Evolutionary conservation across 2,797 vertebrate species (phyloP).

Genomic region (Naso thynnoides): DNA sequence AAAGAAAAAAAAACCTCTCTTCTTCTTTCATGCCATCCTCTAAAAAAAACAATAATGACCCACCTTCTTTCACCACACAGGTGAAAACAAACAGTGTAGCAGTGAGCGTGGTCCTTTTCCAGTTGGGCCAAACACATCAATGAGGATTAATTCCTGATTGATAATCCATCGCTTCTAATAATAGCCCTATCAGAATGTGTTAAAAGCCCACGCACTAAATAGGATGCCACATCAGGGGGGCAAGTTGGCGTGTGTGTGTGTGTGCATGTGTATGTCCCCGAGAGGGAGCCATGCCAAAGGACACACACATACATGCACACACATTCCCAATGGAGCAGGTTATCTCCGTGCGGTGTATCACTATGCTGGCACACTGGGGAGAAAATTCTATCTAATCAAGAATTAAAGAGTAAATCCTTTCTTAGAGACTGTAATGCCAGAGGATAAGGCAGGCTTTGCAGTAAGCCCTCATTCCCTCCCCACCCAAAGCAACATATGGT

Average conservation of each 20-base stretch:
- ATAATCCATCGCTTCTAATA: slow-evolving; percentile 82
- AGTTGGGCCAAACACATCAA: slow-evolving; percentile 64
- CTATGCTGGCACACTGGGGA: slow-evolving; percentile 72
- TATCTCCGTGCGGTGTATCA: slow-evolving; percentile 74
- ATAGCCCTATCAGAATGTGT: slow-evolving; percentile 75
- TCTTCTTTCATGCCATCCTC: slow-evolving; percentile 41
- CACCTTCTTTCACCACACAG: slow-evolving; percentile 36
- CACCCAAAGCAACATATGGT: slow-evolving; percentile 85
- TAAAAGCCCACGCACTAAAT: slow-evolving; percentile 71
- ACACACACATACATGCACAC: slow-evolving; percentile 30
- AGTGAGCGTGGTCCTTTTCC: slow-evolving; percentile 54
- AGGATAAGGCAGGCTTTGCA: slow-evolving; percentile 87
- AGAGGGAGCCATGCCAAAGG: slow-evolving; percentile 37
- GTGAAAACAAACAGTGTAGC: slow-evolving; percentile 49
- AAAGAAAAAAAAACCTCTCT: slow-evolving; percentile 12
- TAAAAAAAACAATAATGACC: neutral
- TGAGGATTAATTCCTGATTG: slow-evolving; percentile 81
- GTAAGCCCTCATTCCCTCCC: slow-evolving; percentile 81
- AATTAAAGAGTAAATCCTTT: slow-evolving; percentile 89
- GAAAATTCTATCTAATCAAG: slow-evolving; percentile 88
- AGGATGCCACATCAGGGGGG: slow-evolving; percentile 46
- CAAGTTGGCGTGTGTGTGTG: slow-evolving; percentile 15
- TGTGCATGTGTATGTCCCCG: slow-evolving; percentile 12
- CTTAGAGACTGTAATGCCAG: slow-evolving; percentile 86
- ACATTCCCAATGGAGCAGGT: slow-evolving; percentile 59